Evolutionary conservation across 2,113 vertebrate species (phyloP).

Genomic region (Terrapene triunguis): DNA sequence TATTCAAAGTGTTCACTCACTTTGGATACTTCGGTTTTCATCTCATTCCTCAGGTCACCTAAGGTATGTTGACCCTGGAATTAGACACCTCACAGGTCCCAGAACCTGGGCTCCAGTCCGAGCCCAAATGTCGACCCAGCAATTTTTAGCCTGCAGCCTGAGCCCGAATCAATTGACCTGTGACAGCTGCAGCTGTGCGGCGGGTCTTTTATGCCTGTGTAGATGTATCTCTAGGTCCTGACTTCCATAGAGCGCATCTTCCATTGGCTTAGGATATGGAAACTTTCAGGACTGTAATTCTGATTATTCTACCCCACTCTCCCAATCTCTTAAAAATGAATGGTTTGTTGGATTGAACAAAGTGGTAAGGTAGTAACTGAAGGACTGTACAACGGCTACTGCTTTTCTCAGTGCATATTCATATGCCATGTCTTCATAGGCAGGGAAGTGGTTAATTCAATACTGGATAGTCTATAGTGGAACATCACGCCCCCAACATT

Average conservation of each 20-base stretch:
- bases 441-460: constrained; percentile 1
- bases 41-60: background rate
- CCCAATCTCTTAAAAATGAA: background rate
- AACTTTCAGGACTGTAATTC: background rate
- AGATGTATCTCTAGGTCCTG: background rate
- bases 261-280: background rate
- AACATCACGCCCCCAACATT: background rate
- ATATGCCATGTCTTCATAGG: background rate
- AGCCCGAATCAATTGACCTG: background rate
- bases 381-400: background rate
- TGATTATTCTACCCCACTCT: background rate
- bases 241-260: background rate
- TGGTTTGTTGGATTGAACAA: background rate
- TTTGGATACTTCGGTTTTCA: background rate
- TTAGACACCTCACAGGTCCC: background rate
- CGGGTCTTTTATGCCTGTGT: background rate
- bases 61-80: background rate
- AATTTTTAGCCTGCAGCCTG: background rate
- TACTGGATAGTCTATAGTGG: background rate
- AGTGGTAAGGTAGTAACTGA: background rate
- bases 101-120: background rate
- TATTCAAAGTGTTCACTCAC: background rate
- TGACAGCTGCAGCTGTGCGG: background rate
- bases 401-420: background rate
- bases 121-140: background rate